Base-by-base conservation (phyloP, 2,888 invertebrate genomes). In the Scelioninae gen. 1 region DNA sequence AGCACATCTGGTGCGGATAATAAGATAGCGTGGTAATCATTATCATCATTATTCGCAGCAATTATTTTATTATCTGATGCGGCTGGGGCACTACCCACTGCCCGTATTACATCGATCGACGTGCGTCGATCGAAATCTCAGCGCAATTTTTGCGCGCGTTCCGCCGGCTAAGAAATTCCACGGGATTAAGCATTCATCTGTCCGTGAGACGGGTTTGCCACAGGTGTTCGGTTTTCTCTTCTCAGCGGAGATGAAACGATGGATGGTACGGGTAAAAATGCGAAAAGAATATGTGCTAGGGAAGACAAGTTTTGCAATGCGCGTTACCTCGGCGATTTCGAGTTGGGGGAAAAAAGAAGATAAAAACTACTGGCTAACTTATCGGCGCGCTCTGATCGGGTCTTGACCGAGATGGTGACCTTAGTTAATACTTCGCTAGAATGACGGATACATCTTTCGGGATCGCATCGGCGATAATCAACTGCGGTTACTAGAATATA, bases 21-120 rank as follows among this genome's bases (percentile, higher is more conserved):
- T 82, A 72, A 81, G 84, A 82, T 84, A 75, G 71, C 79, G 69
- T 55, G n/a, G 81, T 74, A 83, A 81, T 81, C 63, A 79, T 84
- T 66, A 84, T 83, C 77, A 77, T 79, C 82, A 79, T 82, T 80
- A 84, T 82, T 77, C 69, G 79, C 79, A 82, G 82, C 84, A 84
- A 84, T 84, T 84, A 84, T 84, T 84, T 84, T 82, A 82, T 84
- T 84, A 84, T 82, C 82, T 79, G 79, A 79, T 84, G 66, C 72
- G 66, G 78, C 49, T 51, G n/a, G n/a, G 62, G 65, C 53, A 49
- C 62, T 81, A 74, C 81, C 78, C 74, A 81, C 78, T 82, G 84
- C 84, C 74, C 84, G 84, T 75, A 68, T 82, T 84, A 78, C 84
- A 58, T 71, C 84, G 84, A 84, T 84, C 82, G 82, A 56, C 56